Percentiles rank a stretch among this genome's conserved stretches.
Conservation (phyloP, 2,888 invertebrate genomes). For the Dynastes grantii region DNA sequence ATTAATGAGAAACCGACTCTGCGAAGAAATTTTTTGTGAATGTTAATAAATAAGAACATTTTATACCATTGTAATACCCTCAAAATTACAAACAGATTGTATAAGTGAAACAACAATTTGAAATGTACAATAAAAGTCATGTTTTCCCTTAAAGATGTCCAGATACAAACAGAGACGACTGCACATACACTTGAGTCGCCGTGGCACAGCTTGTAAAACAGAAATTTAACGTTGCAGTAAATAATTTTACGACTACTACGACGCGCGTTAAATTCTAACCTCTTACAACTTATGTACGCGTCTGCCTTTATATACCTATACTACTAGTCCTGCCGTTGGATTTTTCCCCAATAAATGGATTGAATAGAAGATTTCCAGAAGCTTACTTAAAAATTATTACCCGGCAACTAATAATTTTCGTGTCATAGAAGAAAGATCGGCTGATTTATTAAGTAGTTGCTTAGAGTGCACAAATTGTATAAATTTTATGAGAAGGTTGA, state of each 20-base stretch:
- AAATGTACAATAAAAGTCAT: too few species aligned
- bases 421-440: conserved; percentile 34
- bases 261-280: conserved; percentile 46
- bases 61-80: too few species aligned
- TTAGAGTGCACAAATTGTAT: conserved; percentile 22
- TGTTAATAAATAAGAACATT: too few species aligned
- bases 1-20: too few species aligned
- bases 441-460: conserved; percentile 42
- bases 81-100: too few species aligned
- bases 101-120: too few species aligned
- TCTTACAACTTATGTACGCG: conserved; percentile 36
- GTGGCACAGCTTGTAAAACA: conserved; percentile 50
- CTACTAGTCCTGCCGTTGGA: conserved; percentile 19
- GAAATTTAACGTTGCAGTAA: conserved; percentile 53
- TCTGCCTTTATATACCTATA: conserved; percentile 34
- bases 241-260: conserved; percentile 51
- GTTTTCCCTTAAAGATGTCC: too few species aligned
- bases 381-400: conserved; percentile 47
- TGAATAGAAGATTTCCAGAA: conserved; percentile 43
- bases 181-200: conserved; percentile 3
- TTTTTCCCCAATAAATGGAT: conserved; percentile 43
- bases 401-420: conserved; percentile 39
- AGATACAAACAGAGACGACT: too few species aligned
- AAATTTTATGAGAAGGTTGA: conserved; percentile 23
- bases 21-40: too few species aligned